Percentiles rank a stretch among this genome's conserved stretches.
Conservation (phyloP, 1,140 invertebrate species). For the Papilio polytes region DNA sequence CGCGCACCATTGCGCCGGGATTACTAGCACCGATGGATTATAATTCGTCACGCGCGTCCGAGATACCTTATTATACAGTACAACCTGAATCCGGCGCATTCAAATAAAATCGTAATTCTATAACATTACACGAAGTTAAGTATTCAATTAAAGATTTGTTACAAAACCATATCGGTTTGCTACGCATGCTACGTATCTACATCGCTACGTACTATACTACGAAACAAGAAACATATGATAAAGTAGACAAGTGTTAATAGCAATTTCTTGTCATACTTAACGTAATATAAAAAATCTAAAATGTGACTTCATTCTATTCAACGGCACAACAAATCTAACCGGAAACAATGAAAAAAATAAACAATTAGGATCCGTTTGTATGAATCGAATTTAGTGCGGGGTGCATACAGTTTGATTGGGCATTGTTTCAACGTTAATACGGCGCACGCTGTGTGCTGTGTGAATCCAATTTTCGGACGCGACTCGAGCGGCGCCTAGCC, state of each 20-base stretch:
- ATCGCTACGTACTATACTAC: not conserved
- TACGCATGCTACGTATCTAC: too few species aligned
- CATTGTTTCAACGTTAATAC: constrained; percentile 75
- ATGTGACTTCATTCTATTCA: not conserved
- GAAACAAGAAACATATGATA: not conserved
- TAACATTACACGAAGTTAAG: not conserved
- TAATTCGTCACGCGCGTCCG: constrained; percentile 59
- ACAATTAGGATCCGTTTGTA: constrained; percentile 28
- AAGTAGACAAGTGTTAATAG: not conserved
- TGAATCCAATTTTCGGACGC: constrained; percentile 76
- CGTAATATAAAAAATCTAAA: not conserved
- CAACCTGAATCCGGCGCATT: constrained; percentile 34
- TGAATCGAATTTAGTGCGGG: constrained; percentile 26
- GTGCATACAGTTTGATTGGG: constrained; percentile 71
- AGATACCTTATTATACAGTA: constrained; percentile 50
- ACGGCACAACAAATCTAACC: constrained; percentile 24
- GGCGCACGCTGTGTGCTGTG: constrained; percentile 60
- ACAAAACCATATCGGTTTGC: too few species aligned
- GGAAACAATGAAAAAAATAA: constrained; percentile 15
- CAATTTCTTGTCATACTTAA: not conserved
- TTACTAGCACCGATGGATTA: constrained; percentile 59
- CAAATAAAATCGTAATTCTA: constrained; percentile 31
- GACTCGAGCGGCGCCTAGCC: constrained; percentile 57
- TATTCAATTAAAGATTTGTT: too few species aligned
- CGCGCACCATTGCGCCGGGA: constrained; percentile 50